Conservation (phyloP, 2,797 vertebrate species). For the Chelon labrosus region DNA sequence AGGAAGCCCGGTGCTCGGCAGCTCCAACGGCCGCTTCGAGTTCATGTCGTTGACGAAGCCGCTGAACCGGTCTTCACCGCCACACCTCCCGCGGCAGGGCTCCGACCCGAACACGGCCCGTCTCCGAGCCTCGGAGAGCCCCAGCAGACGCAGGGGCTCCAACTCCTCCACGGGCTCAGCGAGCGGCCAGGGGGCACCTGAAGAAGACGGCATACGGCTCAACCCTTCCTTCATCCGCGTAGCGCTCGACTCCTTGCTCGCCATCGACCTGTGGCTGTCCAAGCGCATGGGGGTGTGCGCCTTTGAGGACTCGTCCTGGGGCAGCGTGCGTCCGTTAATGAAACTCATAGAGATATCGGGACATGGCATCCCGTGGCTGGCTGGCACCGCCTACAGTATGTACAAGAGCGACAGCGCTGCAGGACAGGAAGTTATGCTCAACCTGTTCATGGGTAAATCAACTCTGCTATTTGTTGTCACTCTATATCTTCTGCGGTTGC, state of each 20-base stretch:
- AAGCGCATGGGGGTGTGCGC: slow-evolving; percentile 96
- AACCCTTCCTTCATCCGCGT: slow-evolving; percentile 93
- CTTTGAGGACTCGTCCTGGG: slow-evolving; percentile 93
- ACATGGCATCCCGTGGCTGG: slow-evolving; percentile 95
- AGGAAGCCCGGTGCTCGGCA: slow-evolving; percentile 74
- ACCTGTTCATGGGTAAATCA: slow-evolving; percentile 92
- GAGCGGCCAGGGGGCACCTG: slow-evolving; percentile 76
- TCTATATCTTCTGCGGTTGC: not conserved
- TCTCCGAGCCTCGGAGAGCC: slow-evolving; percentile 89
- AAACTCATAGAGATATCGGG: slow-evolving; percentile 96
- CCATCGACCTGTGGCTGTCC: slow-evolving; percentile 96
- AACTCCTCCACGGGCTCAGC: slow-evolving; percentile 83
- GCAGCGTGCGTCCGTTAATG: slow-evolving; percentile 92
- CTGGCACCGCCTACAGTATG: slow-evolving; percentile 90
- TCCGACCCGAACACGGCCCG: slow-evolving; percentile 85
- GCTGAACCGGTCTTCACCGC: slow-evolving; percentile 77
- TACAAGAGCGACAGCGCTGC: slow-evolving; percentile 92
- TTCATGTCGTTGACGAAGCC: slow-evolving; percentile 86
- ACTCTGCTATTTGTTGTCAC: not conserved
- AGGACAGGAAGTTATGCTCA: slow-evolving; percentile 94
- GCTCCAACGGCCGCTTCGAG: slow-evolving; percentile 84
- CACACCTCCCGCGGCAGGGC: slow-evolving; percentile 82
- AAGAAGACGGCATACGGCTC: slow-evolving; percentile 93
- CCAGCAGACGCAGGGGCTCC: slow-evolving; percentile 88
- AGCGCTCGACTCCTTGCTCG: slow-evolving; percentile 92